Evolutionary conservation across 2,888 invertebrate species (phyloP), one percentile per base, ranked within the genome.

Genomic region (Dryococelus australis): DNA sequence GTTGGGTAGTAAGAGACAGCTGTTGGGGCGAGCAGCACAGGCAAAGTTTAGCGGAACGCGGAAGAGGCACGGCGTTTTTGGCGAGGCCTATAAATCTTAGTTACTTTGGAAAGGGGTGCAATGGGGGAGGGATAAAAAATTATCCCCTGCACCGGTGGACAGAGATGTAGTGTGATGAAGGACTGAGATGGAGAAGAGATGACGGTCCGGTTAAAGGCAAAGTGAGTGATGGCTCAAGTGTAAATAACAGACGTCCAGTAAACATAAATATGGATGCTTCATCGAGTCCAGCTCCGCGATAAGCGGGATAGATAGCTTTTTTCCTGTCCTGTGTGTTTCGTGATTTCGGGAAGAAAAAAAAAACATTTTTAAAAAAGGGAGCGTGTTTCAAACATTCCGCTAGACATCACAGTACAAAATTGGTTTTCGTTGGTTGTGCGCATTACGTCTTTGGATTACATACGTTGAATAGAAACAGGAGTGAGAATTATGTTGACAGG

Each of bases 81-180:
- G 92, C 92, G 91, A 91, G 91, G 90, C 91, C 91, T 91, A 92
- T 92, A 93, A 93, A 93, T 93, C 92, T 92, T 92, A 92, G 92
- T 92, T 91, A 91, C 65, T 86, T 87, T 84, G 65, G 84, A 84
- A 81, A 53, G n/a, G 84, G 47, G 86, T 35, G 51, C 79, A 85
- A 26, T 20, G 26, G 43, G n/a, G 78, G 13, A 79, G 85, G 91
- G 91, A 91, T 92, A 92, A 92, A 92, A 79, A 83, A 83, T 65
- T 65, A 65, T 65, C 65, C 65, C 65, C 24, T 65, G 65, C 65
- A 65, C 20, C 65, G 65, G 65, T 65, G 65, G 65, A 65, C 65
- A 65, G 65, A 65, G 65, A 65, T 65, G 65, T 65, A 65, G 65
- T 83, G 83, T 83, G 83, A 83, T 83, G 83, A 83, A 83, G 83